These are phyloP conservation scores for Columba janthina DNA, from an alignment of 2,113 vertebrate genomes.

Conservation along the genomic window DNA sequence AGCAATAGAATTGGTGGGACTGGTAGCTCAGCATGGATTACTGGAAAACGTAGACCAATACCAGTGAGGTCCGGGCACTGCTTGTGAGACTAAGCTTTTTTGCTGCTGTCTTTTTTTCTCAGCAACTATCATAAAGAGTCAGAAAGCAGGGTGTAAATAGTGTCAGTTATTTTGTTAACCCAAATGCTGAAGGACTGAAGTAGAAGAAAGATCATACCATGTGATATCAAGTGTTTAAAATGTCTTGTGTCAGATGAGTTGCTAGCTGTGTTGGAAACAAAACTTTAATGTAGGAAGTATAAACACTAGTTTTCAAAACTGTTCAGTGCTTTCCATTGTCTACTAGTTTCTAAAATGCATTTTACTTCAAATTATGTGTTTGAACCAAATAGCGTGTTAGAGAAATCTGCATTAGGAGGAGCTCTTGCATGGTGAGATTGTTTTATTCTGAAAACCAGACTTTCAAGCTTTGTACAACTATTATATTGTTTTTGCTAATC, in stretches of 20 bases:
- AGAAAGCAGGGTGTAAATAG: neutral
- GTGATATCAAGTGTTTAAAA: neutral
- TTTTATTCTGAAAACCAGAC: slow-evolving; percentile 3
- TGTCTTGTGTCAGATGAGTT: neutral
- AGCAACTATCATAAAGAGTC: neutral
- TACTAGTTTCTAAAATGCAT: neutral
- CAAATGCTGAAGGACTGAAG: neutral
- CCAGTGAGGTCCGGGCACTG: neutral
- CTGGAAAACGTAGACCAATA: neutral
- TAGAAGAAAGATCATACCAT: neutral
- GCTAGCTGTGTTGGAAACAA: neutral
- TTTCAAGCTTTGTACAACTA: neutral
- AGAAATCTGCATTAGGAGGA: slow-evolving; percentile 17
- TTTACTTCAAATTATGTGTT: neutral
- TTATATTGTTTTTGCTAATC: slow-evolving; percentile 49
- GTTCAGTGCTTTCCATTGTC: neutral
- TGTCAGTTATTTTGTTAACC: neutral
- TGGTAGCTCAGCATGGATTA: neutral
- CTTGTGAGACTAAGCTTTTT: neutral
- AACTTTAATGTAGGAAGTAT: neutral
- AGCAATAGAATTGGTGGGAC: neutral
- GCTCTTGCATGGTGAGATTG: neutral
- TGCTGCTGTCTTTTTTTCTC: neutral
- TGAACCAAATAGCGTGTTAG: neutral
- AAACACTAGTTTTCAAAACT: neutral